A percentile compares a stretch with the other conserved stretches of the same genome.
Evolutionary conservation across 2,888 invertebrate genomes (phyloP).

Genomic region (Agrotis ipsilon): DNA sequence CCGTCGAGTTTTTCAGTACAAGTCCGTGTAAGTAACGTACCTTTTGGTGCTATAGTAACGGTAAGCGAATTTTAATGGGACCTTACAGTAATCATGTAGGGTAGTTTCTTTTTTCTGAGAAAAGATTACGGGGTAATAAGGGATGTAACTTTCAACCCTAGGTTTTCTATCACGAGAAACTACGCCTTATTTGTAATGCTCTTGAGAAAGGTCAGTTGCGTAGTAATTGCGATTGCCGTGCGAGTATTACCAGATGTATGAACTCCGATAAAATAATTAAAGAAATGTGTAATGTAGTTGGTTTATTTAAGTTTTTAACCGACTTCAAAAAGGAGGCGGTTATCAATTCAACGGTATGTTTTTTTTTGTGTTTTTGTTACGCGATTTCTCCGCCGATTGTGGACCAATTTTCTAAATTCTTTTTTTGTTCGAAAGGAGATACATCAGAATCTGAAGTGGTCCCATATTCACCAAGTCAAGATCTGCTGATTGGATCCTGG

Average conservation of each 20-base stretch:
- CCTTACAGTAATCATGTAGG: constrained; percentile 28
- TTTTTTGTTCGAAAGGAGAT: too few relatives aligned
- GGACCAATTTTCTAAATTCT: too few relatives aligned
- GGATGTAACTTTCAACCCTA: neutral
- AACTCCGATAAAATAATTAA: neutral
- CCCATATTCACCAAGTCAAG: too few relatives aligned
- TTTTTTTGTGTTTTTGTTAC: too few relatives aligned
- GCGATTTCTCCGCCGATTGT: too few relatives aligned
- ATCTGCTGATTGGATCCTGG: too few relatives aligned
- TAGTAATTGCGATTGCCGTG: neutral
- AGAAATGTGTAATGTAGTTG: neutral
- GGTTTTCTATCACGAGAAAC: neutral
- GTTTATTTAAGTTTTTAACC: too few relatives aligned
- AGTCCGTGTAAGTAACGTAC: constrained; percentile 10
- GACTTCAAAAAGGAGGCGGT: too few relatives aligned
- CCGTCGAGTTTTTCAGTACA: constrained; percentile 39
- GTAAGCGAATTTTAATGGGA: constrained; percentile 66
- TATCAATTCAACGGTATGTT: too few relatives aligned
- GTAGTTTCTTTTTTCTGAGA: neutral
- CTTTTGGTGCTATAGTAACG: constrained; percentile 29
- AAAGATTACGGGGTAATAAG: neutral
- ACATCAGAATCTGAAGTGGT: too few relatives aligned
- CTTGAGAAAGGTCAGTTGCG: neutral
- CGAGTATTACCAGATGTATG: neutral
- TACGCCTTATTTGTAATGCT: neutral